Evolutionary conservation across 2,888 invertebrate genomes (phyloP).

Genomic region (Pegoplata infirma): DNA sequence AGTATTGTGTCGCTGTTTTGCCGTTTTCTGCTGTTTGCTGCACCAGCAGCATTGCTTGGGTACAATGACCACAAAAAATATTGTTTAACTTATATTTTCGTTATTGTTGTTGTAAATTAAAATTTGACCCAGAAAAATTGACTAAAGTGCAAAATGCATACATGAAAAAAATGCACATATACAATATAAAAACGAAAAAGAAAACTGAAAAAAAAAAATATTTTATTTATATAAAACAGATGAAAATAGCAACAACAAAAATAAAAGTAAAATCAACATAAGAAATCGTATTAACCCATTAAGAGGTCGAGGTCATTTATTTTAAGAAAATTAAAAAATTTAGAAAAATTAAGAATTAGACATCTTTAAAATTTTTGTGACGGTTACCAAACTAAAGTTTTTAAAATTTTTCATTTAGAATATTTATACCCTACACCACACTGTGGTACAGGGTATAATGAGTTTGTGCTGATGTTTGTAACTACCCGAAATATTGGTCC

Average conservation of each 20-base stretch:
- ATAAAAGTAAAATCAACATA: neutral
- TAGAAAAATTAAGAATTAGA: neutral
- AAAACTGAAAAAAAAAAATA: conserved; percentile 22
- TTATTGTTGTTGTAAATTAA: conserved; percentile 48
- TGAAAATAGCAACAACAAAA: neutral
- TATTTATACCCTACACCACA: no score
- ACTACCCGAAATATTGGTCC: no score
- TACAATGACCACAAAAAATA: conserved; percentile 63
- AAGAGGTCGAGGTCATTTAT: neutral
- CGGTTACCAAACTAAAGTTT: no score
- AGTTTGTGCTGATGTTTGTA: no score
- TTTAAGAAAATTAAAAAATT: neutral
- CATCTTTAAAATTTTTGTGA: no score
- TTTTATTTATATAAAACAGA: neutral
- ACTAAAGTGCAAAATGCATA: conserved; percentile 63
- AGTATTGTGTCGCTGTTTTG: neutral
- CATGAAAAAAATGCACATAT: conserved; percentile 33
- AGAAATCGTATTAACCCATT: conserved; percentile 39
- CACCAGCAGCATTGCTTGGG: conserved; percentile 57
- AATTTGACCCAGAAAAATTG: conserved; percentile 68
- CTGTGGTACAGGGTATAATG: no score
- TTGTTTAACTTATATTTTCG: conserved; percentile 44
- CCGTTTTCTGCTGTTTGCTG: conserved; percentile 52
- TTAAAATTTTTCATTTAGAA: no score
- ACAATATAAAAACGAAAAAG: conserved; percentile 13